Evolutionary conservation across 2,888 invertebrate species (phyloP).

Genomic region (Pomacea canaliculata): DNA sequence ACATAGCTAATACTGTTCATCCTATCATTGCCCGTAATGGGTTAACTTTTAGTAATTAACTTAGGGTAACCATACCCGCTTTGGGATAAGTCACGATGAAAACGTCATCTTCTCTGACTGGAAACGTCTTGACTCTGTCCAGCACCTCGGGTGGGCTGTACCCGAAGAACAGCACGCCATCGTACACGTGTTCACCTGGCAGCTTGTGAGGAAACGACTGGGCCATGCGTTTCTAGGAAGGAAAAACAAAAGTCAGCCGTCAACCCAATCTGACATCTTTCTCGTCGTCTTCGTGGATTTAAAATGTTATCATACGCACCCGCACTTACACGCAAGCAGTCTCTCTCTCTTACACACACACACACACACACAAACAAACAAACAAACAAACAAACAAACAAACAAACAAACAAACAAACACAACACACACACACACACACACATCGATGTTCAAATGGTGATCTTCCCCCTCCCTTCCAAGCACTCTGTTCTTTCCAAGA

Average conservation of each 20-base stretch:
- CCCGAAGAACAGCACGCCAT: conserved; percentile 63
- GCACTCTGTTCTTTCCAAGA: not conserved
- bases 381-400: not conserved
- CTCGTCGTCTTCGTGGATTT: not conserved
- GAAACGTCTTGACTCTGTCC: conserved; percentile 73
- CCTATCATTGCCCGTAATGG: too few species aligned
- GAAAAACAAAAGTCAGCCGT: not conserved
- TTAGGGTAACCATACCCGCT: conserved; percentile 76
- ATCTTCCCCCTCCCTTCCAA: not conserved
- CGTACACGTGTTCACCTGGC: conserved; percentile 60
- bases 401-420: not conserved
- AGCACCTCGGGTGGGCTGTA: conserved; percentile 59
- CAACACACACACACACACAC: not conserved
- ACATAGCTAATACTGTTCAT: too few species aligned
- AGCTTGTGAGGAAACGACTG: conserved; percentile 39
- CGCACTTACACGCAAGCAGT: not conserved
- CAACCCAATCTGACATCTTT: not conserved
- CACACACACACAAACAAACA: not conserved
- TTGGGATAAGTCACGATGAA: conserved; percentile 91
- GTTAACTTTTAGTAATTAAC: too few species aligned
- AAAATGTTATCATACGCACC: not conserved
- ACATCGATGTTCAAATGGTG: not conserved
- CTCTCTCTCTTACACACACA: not conserved
- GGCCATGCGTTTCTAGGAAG: not conserved
- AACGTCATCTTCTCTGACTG: conserved; percentile 82